These are phyloP conservation scores for Platysteira castanea DNA, from an alignment of 2,113 vertebrate genomes.

Conservation along the genomic window DNA sequence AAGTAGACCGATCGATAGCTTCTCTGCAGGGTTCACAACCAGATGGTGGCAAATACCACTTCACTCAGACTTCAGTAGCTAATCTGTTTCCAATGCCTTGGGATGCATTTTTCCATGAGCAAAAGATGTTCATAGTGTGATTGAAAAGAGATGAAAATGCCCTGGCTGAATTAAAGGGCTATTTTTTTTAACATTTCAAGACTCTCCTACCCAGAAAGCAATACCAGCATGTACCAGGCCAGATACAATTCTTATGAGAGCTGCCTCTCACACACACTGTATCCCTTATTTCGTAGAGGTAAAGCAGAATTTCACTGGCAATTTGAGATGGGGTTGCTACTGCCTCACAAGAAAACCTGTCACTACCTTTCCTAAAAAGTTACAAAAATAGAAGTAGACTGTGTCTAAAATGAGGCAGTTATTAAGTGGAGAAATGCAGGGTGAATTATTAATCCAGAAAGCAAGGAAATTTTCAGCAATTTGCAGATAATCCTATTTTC, in stretches of 20 bases:
- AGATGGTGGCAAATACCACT: conserved; percentile 38
- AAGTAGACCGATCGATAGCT: background rate
- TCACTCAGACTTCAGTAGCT: conserved; percentile 8
- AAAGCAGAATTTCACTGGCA: background rate
- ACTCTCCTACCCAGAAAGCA: background rate
- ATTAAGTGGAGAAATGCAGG: background rate
- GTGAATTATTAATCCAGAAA: background rate
- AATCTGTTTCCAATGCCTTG: background rate
- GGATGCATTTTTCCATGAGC: background rate
- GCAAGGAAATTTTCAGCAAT: background rate
- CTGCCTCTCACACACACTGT: background rate
- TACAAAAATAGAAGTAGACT: background rate
- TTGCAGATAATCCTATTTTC: background rate
- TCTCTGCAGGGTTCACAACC: conserved; percentile 1
- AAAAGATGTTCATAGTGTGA: background rate
- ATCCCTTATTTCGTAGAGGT: background rate
- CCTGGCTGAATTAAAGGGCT: background rate
- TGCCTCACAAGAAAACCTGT: background rate
- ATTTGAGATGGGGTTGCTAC: background rate
- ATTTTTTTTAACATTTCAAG: background rate
- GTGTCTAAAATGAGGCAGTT: background rate
- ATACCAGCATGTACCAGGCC: background rate
- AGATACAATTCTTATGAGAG: background rate
- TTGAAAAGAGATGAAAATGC: background rate
- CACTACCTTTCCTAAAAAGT: background rate